Base-by-base conservation (phyloP, 1,140 invertebrate genomes). In the Calephelis nemesis region DNA sequence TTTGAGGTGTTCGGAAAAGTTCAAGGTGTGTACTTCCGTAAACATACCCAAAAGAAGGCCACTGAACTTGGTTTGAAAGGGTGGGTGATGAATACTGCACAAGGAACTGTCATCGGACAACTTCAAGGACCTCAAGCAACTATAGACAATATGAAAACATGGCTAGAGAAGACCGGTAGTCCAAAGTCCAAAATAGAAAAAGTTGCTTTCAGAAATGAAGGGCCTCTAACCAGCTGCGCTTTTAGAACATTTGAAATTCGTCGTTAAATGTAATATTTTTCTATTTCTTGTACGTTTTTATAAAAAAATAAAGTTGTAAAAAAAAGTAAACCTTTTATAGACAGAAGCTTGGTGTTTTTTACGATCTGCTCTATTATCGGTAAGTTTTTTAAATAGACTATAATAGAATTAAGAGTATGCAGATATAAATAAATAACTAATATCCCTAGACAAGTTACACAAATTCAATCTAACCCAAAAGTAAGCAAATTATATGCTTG, bases 31-130 rank as follows among this genome's bases (percentile, higher is more conserved):
- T 93, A 79, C 64, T 91, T 94, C 71, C 85, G 93, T 13, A 93
- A 95, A 85, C 91, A 94, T 72, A 95, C 95, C 0, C 88, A 94
- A 71, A 88, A 85, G 47, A 92, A 93, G 79, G 95, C 94, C 6
- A 84, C 82, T 3, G 81, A 92, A 52, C 84, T 94, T 0, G 92
- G 93, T 5, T 76, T 96, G 3, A 93, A 93, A 72, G 95, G 95
- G 60, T 96, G 94, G 94, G 94, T 94, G 63, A 94, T 93, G 92
- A 96, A 96, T 77, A 95, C 95, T 5, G 76, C 89, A 7, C 77
- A 87, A 69, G 93, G 93, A 0, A 95, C 95, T 8, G 95, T 96
- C 0, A 79, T 92, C 50, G 95, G 95, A 4, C 85, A 92, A 68
- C 72, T 95, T 13, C 94, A 96, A 87, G 95, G 95, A 11, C 77